A percentile compares a stretch with the other conserved stretches of the same genome.
phyloP scores from a whole-genome alignment of 2,797 vertebrate genomes.

The Pipistrellus nathusii region DNA sequence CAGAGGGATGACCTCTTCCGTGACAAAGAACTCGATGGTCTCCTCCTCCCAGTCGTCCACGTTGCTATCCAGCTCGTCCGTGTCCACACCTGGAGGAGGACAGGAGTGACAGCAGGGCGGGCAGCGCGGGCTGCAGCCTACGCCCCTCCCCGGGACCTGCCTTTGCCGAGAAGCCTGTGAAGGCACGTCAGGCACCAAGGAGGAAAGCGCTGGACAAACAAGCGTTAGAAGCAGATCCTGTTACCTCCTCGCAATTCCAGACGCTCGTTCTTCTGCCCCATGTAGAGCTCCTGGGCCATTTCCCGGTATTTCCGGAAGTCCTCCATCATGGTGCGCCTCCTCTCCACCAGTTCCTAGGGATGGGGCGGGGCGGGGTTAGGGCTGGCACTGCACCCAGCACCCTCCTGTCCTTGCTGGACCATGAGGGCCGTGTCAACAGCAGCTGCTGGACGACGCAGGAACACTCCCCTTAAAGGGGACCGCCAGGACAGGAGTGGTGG shows the following conservation, averaged over 20 bases:
- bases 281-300: constrained; percentile 89
- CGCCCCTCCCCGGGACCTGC: no score
- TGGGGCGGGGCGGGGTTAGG: not conserved
- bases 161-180: not conserved
- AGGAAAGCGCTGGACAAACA: fast-evolving
- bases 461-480: not conserved
- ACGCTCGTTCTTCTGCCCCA: constrained; percentile 94
- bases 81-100: constrained; percentile 92
- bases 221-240: fast-evolving
- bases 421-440: not conserved
- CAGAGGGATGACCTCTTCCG: constrained; percentile 98
- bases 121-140: fast-evolving
- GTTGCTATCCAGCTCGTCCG: constrained; percentile 97
- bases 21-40: constrained; percentile 99
- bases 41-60: constrained; percentile 99
- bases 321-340: constrained; percentile 97
- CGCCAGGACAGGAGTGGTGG: fast-evolving
- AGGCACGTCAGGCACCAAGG: fast-evolving
- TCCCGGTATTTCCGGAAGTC: constrained; percentile 96
- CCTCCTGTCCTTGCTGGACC: not conserved
- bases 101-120: fast-evolving
- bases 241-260: constrained; percentile 96
- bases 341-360: constrained; percentile 94
- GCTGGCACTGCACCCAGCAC: not conserved
- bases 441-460: fast-evolving